These are phyloP conservation scores for Acipenser ruthenus DNA, from an alignment of 2,797 vertebrate genomes.

Conservation along the genomic window DNA sequence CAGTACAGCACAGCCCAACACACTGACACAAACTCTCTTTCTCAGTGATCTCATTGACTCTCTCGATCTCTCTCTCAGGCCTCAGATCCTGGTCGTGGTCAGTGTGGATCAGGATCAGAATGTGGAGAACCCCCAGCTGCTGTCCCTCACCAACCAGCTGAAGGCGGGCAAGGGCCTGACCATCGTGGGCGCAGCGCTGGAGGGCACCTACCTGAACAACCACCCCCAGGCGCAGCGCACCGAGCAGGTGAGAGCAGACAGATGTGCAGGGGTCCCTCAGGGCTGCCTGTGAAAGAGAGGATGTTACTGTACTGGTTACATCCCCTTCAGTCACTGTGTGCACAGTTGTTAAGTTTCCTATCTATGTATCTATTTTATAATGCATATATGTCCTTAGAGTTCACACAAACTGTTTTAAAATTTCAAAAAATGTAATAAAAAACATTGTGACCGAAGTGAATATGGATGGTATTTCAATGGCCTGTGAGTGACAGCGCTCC, in stretches of 20 bases:
- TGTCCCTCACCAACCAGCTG: constrained; percentile 89
- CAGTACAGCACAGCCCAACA: background rate
- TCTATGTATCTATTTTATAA: too few species aligned
- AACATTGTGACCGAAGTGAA: too few species aligned
- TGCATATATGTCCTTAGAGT: too few species aligned
- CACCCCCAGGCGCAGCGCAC: constrained; percentile 72
- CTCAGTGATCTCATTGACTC: background rate
- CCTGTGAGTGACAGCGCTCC: background rate
- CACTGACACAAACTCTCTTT: background rate
- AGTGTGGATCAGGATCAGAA: constrained; percentile 84
- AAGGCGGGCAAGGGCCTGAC: constrained; percentile 94
- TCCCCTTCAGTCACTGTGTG: too few species aligned
- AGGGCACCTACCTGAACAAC: constrained; percentile 82
- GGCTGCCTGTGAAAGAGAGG: fast-evolving
- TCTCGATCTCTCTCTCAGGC: constrained; percentile 47
- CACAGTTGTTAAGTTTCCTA: too few species aligned
- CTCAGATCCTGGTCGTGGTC: constrained; percentile 85
- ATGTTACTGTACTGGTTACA: too few species aligned
- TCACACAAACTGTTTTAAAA: too few species aligned
- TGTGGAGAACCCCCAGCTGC: constrained; percentile 85
- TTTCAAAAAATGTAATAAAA: too few species aligned
- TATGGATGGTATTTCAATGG: too few species aligned
- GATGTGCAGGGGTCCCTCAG: background rate
- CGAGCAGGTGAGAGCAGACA: constrained; percentile 67
- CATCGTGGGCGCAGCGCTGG: constrained; percentile 85